Base-by-base conservation (phyloP, 2,113 vertebrate species). In the Syngnathoides biaculeatus region DNA sequence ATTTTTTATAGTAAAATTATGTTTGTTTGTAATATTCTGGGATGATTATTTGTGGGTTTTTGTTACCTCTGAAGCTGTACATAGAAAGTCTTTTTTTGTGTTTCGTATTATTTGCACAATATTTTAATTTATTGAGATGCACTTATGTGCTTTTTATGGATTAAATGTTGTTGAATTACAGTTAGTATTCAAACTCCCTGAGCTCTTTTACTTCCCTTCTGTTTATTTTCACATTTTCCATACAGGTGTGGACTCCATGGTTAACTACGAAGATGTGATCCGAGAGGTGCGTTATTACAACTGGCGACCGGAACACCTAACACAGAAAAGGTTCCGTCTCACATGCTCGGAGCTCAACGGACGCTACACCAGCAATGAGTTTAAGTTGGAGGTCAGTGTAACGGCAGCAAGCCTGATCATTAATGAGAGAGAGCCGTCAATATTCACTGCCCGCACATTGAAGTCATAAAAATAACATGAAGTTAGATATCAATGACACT, bases 261-360 rank as follows among this genome's bases (percentile, higher is more conserved):
- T 90, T 83, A 95, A 89, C 86, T 99, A 98, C 0, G 95, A 98
- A 19, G 92, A 95, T 74, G 95, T 94, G 48, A 92, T 98, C 71
- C 90, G 70, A 70, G 93, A 96, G 79, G 85, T 99, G 68, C 92
- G 79, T 0, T 99, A 97, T 75, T 92, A 92, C 38, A 93, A 93
- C 84, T 93, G 91, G 94, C 86, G 4, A n/a, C 83, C 93, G 0
- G 84, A 75, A 7, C 86, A 87, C 7, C 82, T 92, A 1, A 90
- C 90, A 1, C 89, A 91, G 42, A 92, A 96, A 40, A 90, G 87
- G 60, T 98, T 99, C 86, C 92, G 90, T 68, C 90, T 98, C 82
- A 97, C 95, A 74, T 99, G 97, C 87, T 98, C 97, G 0, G 96
- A 98, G 79, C 93, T 99, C 59, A 98, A 98, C 0, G 97, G 97